phyloP scores from a whole-genome alignment of 2,113 vertebrate genomes.

The Pongo pygmaeus region DNA sequence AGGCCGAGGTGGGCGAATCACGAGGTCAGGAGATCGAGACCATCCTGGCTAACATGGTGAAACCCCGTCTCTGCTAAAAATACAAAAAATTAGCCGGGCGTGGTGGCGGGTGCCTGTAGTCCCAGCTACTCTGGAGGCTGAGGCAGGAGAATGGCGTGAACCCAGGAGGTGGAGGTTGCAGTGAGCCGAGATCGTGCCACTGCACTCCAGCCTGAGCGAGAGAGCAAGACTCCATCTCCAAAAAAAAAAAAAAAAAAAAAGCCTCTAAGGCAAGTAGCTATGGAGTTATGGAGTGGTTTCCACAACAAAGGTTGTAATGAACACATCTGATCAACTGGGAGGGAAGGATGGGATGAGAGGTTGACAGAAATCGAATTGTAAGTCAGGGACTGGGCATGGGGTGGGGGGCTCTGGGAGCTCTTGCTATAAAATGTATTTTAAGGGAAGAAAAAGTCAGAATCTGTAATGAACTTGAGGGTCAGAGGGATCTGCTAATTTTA shows the following conservation, averaged over 20 bases:
- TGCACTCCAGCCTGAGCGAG: too few species aligned
- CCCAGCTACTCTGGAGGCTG: too few species aligned
- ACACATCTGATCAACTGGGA: neutral
- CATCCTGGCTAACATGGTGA: too few species aligned
- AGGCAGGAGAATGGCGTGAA: too few species aligned
- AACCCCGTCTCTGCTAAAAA: too few species aligned
- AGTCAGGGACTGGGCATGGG: neutral
- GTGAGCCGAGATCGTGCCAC: too few species aligned
- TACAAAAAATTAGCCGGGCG: too few species aligned
- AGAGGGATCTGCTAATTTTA: neutral
- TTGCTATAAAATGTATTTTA: neutral
- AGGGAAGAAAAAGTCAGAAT: neutral
- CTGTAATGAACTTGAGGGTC: neutral
- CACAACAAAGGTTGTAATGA: neutral
- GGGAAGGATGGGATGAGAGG: accelerated
- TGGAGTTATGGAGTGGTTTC: neutral
- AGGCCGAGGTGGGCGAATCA: accelerated
- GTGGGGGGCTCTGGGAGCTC: accelerated
- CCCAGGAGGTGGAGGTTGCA: too few species aligned
- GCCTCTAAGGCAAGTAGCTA: too few species aligned
- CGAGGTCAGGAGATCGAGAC: too few species aligned
- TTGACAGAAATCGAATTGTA: neutral
- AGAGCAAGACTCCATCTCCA: too few species aligned
- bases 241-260: neutral
- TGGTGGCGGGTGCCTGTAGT: too few species aligned